phyloP scores from a whole-genome alignment of 2,888 invertebrate species.

The Seladonia tumulorum region DNA sequence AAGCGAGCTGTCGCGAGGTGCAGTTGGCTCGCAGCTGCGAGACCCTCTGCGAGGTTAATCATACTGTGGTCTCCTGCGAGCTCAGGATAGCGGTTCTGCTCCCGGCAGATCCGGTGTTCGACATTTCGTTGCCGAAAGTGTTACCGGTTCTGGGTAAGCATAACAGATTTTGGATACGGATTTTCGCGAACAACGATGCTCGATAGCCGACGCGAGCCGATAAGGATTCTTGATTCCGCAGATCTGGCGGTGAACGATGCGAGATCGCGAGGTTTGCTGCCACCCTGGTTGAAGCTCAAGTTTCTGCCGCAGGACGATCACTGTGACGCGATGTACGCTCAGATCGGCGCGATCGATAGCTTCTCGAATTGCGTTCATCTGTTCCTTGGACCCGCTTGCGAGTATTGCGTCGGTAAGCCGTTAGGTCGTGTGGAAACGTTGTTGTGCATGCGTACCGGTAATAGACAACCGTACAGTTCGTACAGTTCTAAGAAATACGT shows the following conservation, averaged over 20 bases:
- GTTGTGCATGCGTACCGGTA: no score
- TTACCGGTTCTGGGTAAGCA: slow-evolving; percentile 85
- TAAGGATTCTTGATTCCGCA: slow-evolving; percentile 74
- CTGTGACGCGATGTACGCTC: slow-evolving; percentile 90
- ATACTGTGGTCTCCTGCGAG: slow-evolving; percentile 85
- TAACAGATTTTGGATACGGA: no score
- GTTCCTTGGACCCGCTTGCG: slow-evolving; percentile 93
- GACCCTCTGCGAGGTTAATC: slow-evolving; percentile 84
- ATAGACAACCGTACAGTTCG: no score
- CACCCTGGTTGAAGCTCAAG: slow-evolving; percentile 86
- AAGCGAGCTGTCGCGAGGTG: slow-evolving; percentile 76
- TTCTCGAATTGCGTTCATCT: slow-evolving; percentile 91
- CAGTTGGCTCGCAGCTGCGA: slow-evolving; percentile 83
- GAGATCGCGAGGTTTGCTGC: slow-evolving; percentile 85
- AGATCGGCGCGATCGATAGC: slow-evolving; percentile 90
- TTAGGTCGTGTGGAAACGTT: not conserved
- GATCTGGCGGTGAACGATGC: slow-evolving; percentile 87
- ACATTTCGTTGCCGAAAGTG: slow-evolving; percentile 88
- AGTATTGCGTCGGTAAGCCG: slow-evolving; percentile 91
- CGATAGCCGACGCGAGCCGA: not conserved
- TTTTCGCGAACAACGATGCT: not conserved
- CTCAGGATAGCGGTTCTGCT: slow-evolving; percentile 88
- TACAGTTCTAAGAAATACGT: no score
- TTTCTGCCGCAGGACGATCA: slow-evolving; percentile 89
- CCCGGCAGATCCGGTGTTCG: slow-evolving; percentile 87